Evolutionary conservation across 2,888 invertebrate genomes (phyloP), one percentile per base, ranked within the genome.

Genomic region (Heliconius sara): DNA sequence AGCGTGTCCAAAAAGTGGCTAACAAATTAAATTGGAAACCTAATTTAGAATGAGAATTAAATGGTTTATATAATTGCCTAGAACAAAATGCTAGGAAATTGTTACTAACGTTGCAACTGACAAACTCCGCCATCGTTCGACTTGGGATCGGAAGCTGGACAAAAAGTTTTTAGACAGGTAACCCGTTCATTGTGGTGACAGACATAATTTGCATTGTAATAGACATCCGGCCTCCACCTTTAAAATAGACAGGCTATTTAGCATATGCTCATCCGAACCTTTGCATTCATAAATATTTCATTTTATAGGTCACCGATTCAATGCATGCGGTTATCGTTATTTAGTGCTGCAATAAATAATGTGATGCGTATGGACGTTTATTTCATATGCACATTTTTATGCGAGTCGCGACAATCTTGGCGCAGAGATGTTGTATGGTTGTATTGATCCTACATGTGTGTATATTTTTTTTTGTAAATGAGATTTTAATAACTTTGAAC

Each of bases 171-270:
- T 86, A 87, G 88, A 87, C 89, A 92, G 91, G 91, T 92, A 91
- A 89, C 90, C 88, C 88, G 89, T 90, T 90, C 89, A 90, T 90
- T 91, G 92, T 90, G 90, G 90, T 87, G 88, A 85, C 86, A 87
- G 85, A 87, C 86, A 84, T 85, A 86, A 95, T 95, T 94, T 95
- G 93, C 94, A 94, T 94, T 89, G 92, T 93, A 93, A 93, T 94
- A 90, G 93, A 89, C 90, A 91, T 90, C 87, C 88, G 85, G 86
- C 86, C 85, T 84, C 83, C 85, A 87, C 90, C 76, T 77, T 80
- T 78, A 80, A 81, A 66, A 67, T 77, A 60, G 71, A 81, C 78
- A 75, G 72, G 72, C 79, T 76, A 81, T 81, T 82, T 83, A 80
- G 81, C 81, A 83, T 83, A 79, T 81, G 80, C 74, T 77, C 74